Base-by-base conservation (phyloP, 2,888 invertebrate genomes). In the Parochlus steinenii region DNA sequence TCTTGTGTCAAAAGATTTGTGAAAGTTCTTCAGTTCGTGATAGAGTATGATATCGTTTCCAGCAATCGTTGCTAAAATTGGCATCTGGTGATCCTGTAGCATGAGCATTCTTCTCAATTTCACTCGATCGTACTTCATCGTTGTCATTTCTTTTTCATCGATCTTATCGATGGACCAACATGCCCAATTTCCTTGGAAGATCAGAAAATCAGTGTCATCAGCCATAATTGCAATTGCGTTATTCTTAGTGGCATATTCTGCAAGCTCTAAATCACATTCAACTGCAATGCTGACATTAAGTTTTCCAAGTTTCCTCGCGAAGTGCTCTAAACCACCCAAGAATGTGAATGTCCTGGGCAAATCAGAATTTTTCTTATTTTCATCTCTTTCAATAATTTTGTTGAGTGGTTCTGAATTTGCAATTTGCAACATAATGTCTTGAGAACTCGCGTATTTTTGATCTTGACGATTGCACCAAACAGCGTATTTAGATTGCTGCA, bases 231-330 rank as follows among this genome's bases (percentile, higher is more conserved):
- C 43, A 10, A 43, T 19, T 6, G 41, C 43, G 2, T 28, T 16
- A 18, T 34, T 29, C 23, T 15, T n/a, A 5, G 16, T 33, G 7
- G 43, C 43, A 27, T 34, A 35, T n/a, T 32, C 14, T 2, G 42
- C 42, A 7, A 42, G 33, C 27, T 42, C 42, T n/a, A 33, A 8
- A 31, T 42, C 42, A 33, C 42, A 41, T 16, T 43, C 43, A n/a
- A 37, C 33, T 3, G 34, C 20, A 12, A 27, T 14, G 3, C 26
- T 12, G 7, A 26, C 4, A 5, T 12, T 22, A 3, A 19, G 16
- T 15, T 5, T 22, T 16, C 35, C 35, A 29, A 29, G 23, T 27
- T 34, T 8, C 28, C n/a, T 7, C 6, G 30, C 17, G 2, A 30
- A 6, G 5, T 1, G 4, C 7, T 30, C 30, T 6, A 30, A 6